Evolutionary conservation across 2,797 vertebrate species (phyloP).

Genomic region (Falco peregrinus): DNA sequence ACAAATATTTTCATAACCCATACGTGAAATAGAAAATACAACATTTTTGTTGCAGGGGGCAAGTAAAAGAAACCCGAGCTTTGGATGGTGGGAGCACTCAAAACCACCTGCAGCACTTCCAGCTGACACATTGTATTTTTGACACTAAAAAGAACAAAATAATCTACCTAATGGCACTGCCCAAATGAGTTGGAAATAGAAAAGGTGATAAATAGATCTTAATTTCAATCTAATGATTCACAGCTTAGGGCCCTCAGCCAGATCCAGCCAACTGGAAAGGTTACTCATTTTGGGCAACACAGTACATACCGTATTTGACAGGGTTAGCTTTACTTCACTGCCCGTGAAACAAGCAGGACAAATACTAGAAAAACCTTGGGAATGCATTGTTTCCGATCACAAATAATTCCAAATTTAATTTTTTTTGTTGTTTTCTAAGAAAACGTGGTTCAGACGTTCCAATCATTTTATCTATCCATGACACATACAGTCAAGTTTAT

Average conservation of each 20-base stretch:
- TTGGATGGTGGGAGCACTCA: neutral
- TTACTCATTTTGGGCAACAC: neutral
- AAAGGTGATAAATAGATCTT: conserved; percentile 36
- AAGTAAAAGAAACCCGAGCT: neutral
- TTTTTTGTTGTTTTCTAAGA: neutral
- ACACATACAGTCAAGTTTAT: neutral
- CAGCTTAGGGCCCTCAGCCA: neutral
- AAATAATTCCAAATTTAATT: neutral
- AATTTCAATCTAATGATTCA: conserved; percentile 34
- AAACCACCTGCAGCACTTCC: neutral
- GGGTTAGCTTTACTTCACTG: conserved; percentile 13
- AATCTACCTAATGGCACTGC: neutral
- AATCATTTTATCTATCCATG: neutral
- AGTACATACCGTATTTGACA: neutral
- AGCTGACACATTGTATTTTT: neutral
- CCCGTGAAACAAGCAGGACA: neutral
- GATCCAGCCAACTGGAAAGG: conserved; percentile 37
- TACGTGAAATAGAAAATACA: neutral
- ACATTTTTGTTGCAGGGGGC: too few species aligned
- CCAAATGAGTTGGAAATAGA: neutral
- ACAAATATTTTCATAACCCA: neutral
- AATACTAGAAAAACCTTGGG: neutral
- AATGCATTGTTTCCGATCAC: neutral
- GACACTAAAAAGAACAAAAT: neutral
- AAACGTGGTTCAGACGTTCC: neutral